phyloP scores from a whole-genome alignment of 2,113 vertebrate genomes.

The Saccopteryx bilineata region DNA sequence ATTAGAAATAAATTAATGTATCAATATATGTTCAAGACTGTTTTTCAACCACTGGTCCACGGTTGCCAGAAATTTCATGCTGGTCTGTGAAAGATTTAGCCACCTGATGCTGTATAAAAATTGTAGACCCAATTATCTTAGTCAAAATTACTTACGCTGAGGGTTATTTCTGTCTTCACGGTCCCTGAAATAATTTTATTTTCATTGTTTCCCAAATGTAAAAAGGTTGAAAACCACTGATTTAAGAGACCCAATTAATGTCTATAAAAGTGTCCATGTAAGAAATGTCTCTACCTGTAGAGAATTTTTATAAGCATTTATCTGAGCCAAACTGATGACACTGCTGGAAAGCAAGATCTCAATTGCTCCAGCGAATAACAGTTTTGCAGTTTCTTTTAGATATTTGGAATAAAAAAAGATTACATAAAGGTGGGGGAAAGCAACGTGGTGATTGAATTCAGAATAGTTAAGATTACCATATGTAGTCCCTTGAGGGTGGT shows the following conservation, averaged over 20 bases:
- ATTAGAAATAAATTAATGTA: background rate
- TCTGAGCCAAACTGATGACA: background rate
- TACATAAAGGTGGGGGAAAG: background rate
- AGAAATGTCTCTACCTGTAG: background rate
- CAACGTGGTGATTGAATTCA: too few relatives aligned
- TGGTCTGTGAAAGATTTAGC: too few relatives aligned
- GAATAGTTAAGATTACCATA: background rate
- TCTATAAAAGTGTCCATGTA: background rate
- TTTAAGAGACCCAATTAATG: background rate
- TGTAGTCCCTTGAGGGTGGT: background rate
- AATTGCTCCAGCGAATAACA: background rate
- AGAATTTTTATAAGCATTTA: background rate
- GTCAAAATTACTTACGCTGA: too few relatives aligned
- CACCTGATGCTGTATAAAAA: too few relatives aligned
- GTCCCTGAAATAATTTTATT: too few relatives aligned
- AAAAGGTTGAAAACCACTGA: too few relatives aligned
- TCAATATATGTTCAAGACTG: too few relatives aligned
- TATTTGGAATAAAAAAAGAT: background rate
- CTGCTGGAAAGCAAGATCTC: background rate
- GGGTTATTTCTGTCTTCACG: too few relatives aligned
- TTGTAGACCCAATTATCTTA: too few relatives aligned
- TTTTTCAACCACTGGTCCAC: too few relatives aligned
- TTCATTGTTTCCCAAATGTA: too few relatives aligned
- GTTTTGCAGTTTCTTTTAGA: background rate
- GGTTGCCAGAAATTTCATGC: too few relatives aligned